These are phyloP conservation scores for Macrotrachela quadricornifera DNA, from an alignment of 1,140 invertebrate genomes.

Conservation along the genomic window DNA sequence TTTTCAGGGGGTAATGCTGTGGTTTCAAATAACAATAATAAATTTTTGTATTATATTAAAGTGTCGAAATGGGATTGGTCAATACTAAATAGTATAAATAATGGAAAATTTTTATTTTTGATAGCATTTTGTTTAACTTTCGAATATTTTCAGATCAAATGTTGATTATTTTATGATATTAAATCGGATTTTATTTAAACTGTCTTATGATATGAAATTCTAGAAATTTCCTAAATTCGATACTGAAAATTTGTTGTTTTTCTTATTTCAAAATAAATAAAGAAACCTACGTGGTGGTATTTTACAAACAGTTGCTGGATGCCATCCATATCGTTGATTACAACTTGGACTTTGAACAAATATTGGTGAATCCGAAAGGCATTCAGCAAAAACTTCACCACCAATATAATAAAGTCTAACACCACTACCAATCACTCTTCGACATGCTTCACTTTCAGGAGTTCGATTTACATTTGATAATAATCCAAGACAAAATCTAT, in stretches of 20 bases:
- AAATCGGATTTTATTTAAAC: not conserved
- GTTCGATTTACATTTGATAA: constrained; percentile 91
- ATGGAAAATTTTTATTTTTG: not conserved
- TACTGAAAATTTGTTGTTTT: too few relatives aligned
- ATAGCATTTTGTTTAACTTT: too few relatives aligned
- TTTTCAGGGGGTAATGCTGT: too few relatives aligned
- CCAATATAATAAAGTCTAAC: constrained; percentile 91
- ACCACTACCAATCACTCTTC: constrained; percentile 73
- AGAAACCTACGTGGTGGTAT: constrained; percentile 35
- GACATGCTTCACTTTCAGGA: constrained; percentile 72
- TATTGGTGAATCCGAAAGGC: constrained; percentile 8
- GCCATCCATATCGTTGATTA: not conserved
- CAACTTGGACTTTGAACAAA: constrained; percentile 9
- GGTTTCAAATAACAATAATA: too few relatives aligned
- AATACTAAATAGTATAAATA: too few relatives aligned
- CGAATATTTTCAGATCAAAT: too few relatives aligned
- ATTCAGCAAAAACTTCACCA: constrained; percentile 45
- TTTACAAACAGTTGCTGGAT: constrained; percentile 9
- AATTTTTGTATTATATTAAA: too few relatives aligned
- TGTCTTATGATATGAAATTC: too few relatives aligned
- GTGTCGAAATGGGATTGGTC: too few relatives aligned
- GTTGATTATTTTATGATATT: too few relatives aligned
- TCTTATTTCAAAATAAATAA: not conserved
- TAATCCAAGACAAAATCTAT: constrained; percentile 79
- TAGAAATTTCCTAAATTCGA: too few relatives aligned